A percentile compares a stretch with the other conserved stretches of the same genome.
These are phyloP conservation scores for Cepaea nemoralis DNA, from an alignment of 1,140 invertebrate species.

Conservation along the genomic window DNA sequence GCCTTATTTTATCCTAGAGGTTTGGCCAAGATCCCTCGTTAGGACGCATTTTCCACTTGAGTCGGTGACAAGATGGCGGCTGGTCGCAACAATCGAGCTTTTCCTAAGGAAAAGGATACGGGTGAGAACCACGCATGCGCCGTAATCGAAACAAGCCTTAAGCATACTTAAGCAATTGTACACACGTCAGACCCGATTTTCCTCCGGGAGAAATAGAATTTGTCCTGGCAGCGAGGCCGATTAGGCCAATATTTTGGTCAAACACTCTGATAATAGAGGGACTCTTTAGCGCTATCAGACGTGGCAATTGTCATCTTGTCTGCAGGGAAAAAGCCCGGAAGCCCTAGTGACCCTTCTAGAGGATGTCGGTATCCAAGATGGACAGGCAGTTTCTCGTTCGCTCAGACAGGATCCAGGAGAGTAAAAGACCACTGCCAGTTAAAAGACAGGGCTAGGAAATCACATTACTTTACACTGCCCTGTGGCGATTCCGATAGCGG, in stretches of 20 bases:
- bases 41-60: slow-evolving; percentile 27
- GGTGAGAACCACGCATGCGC: not conserved
- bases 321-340: slow-evolving; percentile 27
- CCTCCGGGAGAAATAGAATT: slow-evolving; percentile 4
- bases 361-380: not conserved
- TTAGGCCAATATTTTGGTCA: slow-evolving; percentile 33
- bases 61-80: slow-evolving; percentile 16
- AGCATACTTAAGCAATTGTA: slow-evolving; percentile 34
- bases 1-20: not conserved
- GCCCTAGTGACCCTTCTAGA: not conserved
- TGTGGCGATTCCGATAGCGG: not conserved
- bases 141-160: slow-evolving; percentile 20
- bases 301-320: slow-evolving; percentile 35
- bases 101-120: not conserved
- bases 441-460: not conserved
- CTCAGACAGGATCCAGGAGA: not conserved
- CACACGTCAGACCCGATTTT: slow-evolving; percentile 17
- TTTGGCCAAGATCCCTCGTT: slow-evolving; percentile 11
- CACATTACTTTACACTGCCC: not conserved
- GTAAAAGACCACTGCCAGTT: not conserved
- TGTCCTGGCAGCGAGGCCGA: slow-evolving; percentile 17
- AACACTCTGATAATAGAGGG: slow-evolving; percentile 11
- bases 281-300: slow-evolving; percentile 14
- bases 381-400: not conserved
- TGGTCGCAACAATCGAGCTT: not conserved